phyloP scores from a whole-genome alignment of 2,797 vertebrate genomes.

The Syngnathus acus region DNA sequence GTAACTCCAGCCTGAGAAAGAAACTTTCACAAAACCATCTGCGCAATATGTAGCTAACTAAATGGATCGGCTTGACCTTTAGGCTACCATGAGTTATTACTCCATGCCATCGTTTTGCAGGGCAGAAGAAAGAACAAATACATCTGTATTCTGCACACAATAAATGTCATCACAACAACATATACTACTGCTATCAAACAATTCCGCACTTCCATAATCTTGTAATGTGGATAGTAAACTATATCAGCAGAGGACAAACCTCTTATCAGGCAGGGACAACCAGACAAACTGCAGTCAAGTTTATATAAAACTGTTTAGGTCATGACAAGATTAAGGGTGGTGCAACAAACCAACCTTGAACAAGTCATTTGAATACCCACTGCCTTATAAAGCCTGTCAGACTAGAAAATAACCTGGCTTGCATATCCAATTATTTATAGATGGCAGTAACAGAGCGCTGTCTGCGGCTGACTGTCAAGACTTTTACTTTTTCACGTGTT shows the following conservation, averaged over 20 bases:
- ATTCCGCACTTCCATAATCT: not conserved
- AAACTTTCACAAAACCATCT: not conserved
- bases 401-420: not conserved
- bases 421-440: not conserved
- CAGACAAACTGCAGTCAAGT: not conserved
- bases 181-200: not conserved
- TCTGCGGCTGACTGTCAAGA: not conserved
- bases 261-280: not conserved
- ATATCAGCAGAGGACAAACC: not conserved
- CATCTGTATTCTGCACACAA: not conserved
- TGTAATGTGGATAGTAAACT: not conserved
- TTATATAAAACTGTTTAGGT: not conserved
- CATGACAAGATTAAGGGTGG: constrained; percentile 1
- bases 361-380: not conserved
- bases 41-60: not conserved
- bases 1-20: not conserved
- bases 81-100: not conserved
- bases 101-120: not conserved
- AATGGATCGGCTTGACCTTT: not conserved
- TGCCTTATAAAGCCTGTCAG: not conserved
- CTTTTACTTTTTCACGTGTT: not conserved
- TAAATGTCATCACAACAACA: not conserved
- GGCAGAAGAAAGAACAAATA: not conserved
- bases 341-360: not conserved
- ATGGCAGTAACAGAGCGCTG: not conserved